A percentile compares a stretch with the other conserved stretches of the same genome.
These are phyloP conservation scores for Alligator mississippiensis DNA, from an alignment of 2,113 vertebrate genomes.

Conservation along the genomic window DNA sequence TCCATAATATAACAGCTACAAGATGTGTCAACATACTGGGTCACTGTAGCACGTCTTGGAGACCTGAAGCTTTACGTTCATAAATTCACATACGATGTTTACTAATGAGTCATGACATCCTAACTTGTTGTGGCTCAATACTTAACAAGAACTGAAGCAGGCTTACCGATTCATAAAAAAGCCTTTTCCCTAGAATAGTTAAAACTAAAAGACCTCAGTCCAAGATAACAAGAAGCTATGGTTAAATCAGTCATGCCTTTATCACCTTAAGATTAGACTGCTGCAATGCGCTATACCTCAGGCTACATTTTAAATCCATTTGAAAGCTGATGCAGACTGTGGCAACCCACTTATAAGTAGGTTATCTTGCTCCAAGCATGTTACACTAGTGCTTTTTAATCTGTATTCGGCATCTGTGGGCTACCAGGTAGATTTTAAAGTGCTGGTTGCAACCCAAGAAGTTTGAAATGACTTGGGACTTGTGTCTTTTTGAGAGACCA, in stretches of 20 bases:
- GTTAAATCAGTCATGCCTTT: slow-evolving; percentile 75
- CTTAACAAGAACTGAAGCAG: slow-evolving; percentile 7
- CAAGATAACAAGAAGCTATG: slow-evolving; percentile 67
- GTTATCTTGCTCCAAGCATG: slow-evolving; percentile 30
- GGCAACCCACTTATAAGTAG: slow-evolving; percentile 49
- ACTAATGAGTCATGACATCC: background rate
- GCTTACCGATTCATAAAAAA: slow-evolving; percentile 44
- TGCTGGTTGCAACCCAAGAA: slow-evolving; percentile 33
- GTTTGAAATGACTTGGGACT: background rate
- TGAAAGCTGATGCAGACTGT: slow-evolving; percentile 66
- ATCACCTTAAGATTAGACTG: slow-evolving; percentile 72
- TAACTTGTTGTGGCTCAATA: slow-evolving; percentile 19
- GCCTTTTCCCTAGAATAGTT: slow-evolving; percentile 70
- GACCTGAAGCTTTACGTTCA: slow-evolving; percentile 12
- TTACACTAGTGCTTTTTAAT: slow-evolving; percentile 54
- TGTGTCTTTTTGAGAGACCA: background rate
- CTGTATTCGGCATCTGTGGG: slow-evolving; percentile 36
- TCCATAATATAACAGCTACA: background rate
- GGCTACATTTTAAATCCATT: slow-evolving; percentile 75
- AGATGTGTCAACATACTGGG: background rate
- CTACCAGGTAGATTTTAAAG: background rate
- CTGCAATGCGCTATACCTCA: slow-evolving; percentile 66
- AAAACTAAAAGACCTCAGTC: slow-evolving; percentile 69
- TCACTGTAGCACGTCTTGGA: background rate
- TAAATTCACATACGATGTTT: background rate